Base-by-base conservation (phyloP, 2,113 vertebrate species). In the Lepus timidus region DNA sequence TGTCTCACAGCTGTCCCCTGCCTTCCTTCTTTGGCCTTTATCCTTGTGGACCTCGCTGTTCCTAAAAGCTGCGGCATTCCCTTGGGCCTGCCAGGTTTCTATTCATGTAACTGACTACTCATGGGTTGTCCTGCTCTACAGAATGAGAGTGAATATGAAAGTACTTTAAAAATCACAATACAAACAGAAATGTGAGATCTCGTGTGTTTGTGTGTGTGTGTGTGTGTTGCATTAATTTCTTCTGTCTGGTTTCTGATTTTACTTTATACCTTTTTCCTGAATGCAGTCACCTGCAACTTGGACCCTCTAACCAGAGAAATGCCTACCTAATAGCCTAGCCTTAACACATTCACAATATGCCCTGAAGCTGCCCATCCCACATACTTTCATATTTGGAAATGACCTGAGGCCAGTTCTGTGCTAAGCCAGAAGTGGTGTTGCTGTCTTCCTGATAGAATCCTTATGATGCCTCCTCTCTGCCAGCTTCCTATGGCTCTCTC, bases 321-420 rank as follows among this genome's bases (percentile, higher is more conserved):
- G 44, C 23, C 90, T 9, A 49, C 19, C 51, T 71, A 55, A 19
- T 31, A 33, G 19, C 17, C 14, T 55, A 39, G 16, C 31, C 58
- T 49, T 27, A 27, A 39, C 16, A 27, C 1, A 61, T 27, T 62
- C 9, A 9, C n/a, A 73, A 5, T 36, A 49, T 22, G 31, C 70
- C 65, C 86, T 67, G 31, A 29, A 85, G 70, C 39, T 86, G 31
- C 68, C 9, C 51, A 4, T 39, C 16, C 33, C 51, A 52, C 19
- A 31, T 96, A 31, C 82, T 95, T 85, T 95, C 64, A 83, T 44
- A 88, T 94, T 70, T 70, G 74, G 39, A 94, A 79, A 94, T 80
- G 49, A 80, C 52, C 65, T 11, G 10, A 88, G 83, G 70, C 23
- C 84, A 86, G 71, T 83, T 86, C 81, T 68, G 16, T 81, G n/a